Percentiles rank a stretch among this genome's conserved stretches.
Conservation (phyloP, 2,797 vertebrate genomes). For the Orestias chungarensis region DNA sequence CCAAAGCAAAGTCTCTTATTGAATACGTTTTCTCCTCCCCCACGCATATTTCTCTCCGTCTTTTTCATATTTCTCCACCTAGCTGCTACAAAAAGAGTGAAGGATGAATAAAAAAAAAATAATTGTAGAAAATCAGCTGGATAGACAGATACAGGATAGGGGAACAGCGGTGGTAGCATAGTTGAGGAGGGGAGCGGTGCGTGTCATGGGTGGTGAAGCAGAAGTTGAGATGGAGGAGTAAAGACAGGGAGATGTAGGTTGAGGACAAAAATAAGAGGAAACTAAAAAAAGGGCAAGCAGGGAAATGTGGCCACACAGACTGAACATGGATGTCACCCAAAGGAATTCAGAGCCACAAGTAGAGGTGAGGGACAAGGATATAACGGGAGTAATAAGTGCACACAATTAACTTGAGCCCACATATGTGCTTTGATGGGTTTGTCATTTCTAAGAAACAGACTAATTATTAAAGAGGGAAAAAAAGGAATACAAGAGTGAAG, state of each 20-base stretch:
- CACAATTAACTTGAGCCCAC: neutral
- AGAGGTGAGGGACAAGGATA: constrained; percentile 9
- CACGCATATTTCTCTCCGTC: constrained; percentile 46
- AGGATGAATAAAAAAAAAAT: constrained; percentile 60
- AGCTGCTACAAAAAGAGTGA: constrained; percentile 49
- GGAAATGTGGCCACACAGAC: constrained; percentile 38
- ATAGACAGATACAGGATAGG: constrained; percentile 39
- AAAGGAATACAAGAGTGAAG: constrained; percentile 10
- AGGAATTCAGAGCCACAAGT: constrained; percentile 29
- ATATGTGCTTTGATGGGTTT: neutral
- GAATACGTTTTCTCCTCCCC: constrained; percentile 54
- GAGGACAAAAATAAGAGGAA: constrained; percentile 49
- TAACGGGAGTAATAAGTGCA: constrained; percentile 32
- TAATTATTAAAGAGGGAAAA: constrained; percentile 7
- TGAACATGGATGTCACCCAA: constrained; percentile 33
- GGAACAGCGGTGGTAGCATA: constrained; percentile 30
- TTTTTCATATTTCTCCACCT: constrained; percentile 57
- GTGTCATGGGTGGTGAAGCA: constrained; percentile 67
- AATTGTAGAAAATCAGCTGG: constrained; percentile 26
- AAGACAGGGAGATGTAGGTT: constrained; percentile 51
- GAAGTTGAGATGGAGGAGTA: constrained; percentile 60
- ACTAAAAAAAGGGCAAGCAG: constrained; percentile 34
- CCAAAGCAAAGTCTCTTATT: constrained; percentile 63
- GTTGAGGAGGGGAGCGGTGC: constrained; percentile 4
- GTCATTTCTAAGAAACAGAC: neutral